A percentile compares a stretch with the other conserved stretches of the same genome.
phyloP scores from a whole-genome alignment of 2,113 vertebrate genomes.

The Aegotheles bennettii region DNA sequence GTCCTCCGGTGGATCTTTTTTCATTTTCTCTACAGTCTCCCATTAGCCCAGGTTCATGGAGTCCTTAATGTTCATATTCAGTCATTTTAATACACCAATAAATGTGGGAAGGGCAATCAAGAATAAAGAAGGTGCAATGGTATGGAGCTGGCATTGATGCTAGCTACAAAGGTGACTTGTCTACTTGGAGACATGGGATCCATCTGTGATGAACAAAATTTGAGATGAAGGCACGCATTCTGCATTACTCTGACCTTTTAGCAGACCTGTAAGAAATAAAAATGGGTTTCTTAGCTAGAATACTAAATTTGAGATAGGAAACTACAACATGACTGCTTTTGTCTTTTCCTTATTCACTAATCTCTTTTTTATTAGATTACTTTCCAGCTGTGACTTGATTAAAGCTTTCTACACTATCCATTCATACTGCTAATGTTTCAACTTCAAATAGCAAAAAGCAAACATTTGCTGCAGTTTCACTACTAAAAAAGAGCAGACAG shows the following conservation, averaged over 20 bases:
- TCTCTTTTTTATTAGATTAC: slow-evolving; percentile 70
- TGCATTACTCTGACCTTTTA: slow-evolving; percentile 87
- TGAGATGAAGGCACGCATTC: slow-evolving; percentile 99
- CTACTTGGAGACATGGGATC: slow-evolving; percentile 83
- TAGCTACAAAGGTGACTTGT: slow-evolving; percentile 89
- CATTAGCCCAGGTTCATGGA: slow-evolving; percentile 86
- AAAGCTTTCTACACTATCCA: slow-evolving; percentile 55
- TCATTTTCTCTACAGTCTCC: slow-evolving; percentile 81
- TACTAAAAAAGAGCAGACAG: background rate
- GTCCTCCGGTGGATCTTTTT: slow-evolving; percentile 79
- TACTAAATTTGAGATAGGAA: slow-evolving; percentile 65
- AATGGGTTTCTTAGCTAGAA: slow-evolving; percentile 76
- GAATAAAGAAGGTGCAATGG: slow-evolving; percentile 86
- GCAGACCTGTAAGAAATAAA: slow-evolving; percentile 91
- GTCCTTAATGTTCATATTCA: slow-evolving; percentile 88
- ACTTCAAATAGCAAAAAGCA: slow-evolving; percentile 21
- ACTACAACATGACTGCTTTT: slow-evolving; percentile 67
- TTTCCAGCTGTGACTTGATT: slow-evolving; percentile 70
- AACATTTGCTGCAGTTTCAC: slow-evolving; percentile 20
- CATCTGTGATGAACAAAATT: slow-evolving; percentile 91
- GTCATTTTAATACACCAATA: slow-evolving; percentile 88
- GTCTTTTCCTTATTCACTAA: slow-evolving; percentile 58
- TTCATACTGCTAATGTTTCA: slow-evolving; percentile 22
- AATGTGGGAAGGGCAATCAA: slow-evolving; percentile 84
- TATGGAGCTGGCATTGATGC: slow-evolving; percentile 81